Evolutionary conservation across 1,140 invertebrate species (phyloP).

Genomic region (Calephelis nemesis): DNA sequence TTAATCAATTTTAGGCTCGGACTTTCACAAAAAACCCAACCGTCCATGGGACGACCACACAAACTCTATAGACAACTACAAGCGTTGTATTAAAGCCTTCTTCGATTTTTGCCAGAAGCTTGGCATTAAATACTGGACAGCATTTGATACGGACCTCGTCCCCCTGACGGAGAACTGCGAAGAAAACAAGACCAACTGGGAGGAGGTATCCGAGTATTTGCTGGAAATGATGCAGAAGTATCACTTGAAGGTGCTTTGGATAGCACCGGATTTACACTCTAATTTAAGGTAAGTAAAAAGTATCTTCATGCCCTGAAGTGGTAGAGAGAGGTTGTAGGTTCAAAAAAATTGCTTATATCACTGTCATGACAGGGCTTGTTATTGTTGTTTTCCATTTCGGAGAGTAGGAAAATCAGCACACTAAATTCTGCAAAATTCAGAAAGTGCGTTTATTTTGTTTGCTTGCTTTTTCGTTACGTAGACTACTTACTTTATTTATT

Average conservation of each 20-base stretch:
- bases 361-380: no score
- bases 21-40: constrained; percentile 73
- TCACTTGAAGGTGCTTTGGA: constrained; percentile 82
- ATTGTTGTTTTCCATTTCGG: no score
- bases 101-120: constrained; percentile 84
- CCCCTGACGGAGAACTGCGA: constrained; percentile 75
- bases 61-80: constrained; percentile 80
- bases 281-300: constrained; percentile 73
- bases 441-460: no score
- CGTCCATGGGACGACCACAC: constrained; percentile 82
- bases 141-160: constrained; percentile 80
- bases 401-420: no score
- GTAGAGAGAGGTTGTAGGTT: no score
- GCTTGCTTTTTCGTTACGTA: no score
- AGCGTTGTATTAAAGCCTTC: constrained; percentile 80
- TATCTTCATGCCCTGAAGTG: neutral
- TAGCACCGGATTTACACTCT: constrained; percentile 82
- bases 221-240: constrained; percentile 79
- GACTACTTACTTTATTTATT: no score
- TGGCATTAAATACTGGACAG: constrained; percentile 83
- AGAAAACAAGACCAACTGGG: constrained; percentile 79
- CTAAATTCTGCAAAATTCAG: no score
- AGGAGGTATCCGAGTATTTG: constrained; percentile 81
- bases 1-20: constrained; percentile 63
- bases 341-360: no score